Percentiles rank a stretch among this genome's conserved stretches.
These are phyloP conservation scores for Uropetala carovei DNA, from an alignment of 2,888 invertebrate species.

Conservation along the genomic window DNA sequence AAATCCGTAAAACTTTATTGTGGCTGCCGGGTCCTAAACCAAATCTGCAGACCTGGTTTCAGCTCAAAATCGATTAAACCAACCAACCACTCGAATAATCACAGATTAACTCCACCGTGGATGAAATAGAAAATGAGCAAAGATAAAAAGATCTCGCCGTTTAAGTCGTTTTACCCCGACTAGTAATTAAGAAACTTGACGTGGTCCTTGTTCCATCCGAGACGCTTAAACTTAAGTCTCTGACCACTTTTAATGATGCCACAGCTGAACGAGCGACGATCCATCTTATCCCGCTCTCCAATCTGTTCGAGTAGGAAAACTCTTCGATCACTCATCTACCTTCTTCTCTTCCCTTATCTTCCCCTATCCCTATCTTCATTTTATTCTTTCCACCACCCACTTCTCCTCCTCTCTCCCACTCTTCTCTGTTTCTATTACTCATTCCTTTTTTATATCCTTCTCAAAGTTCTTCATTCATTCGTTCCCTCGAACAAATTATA, in stretches of 20 bases:
- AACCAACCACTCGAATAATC: not conserved
- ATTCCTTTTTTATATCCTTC: too few species aligned
- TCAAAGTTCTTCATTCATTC: too few species aligned
- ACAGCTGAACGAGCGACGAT: conserved; percentile 4
- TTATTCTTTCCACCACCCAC: too few species aligned
- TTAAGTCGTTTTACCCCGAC: conserved; percentile 1
- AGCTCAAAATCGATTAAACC: not conserved
- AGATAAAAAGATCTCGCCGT: not conserved
- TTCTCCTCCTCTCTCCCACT: too few species aligned
- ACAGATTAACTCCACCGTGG: not conserved
- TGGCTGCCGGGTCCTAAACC: too few species aligned
- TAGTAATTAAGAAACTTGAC: not conserved
- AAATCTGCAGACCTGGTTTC: too few species aligned
- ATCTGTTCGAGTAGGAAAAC: not conserved
- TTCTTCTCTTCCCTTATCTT: not conserved
- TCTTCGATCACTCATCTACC: not conserved
- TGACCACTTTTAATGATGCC: conserved; percentile 22
- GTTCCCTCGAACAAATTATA: not conserved
- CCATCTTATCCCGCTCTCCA: conserved; percentile 26
- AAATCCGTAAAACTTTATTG: too few species aligned
- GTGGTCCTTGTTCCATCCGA: conserved; percentile 26
- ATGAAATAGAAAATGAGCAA: not conserved
- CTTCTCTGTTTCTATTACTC: too few species aligned
- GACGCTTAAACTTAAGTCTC: conserved; percentile 4
- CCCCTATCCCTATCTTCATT: not conserved